Conservation (phyloP, 2,113 vertebrate species). For the Pseudolaguvia tuberculata region DNA sequence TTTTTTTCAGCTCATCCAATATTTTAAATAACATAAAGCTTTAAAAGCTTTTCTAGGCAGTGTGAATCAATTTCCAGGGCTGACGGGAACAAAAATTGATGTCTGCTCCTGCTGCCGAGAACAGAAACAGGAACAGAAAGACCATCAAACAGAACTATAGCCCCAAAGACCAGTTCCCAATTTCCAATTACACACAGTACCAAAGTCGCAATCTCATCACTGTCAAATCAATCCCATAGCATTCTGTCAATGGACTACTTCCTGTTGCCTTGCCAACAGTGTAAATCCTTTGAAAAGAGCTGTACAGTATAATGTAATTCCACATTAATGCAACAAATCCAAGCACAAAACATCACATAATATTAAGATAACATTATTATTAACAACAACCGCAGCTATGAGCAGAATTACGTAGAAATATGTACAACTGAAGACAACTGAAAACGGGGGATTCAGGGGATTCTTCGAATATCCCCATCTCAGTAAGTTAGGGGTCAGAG, state of each 20-base stretch:
- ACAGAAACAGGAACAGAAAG: constrained; percentile 6
- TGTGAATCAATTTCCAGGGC: constrained; percentile 30
- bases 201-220: not conserved
- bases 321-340: not conserved
- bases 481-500: no score
- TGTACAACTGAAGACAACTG: no score
- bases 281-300: not conserved
- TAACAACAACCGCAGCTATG: not conserved
- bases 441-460: no score
- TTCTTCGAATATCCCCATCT: no score
- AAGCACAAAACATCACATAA: not conserved
- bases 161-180: constrained; percentile 9
- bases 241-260: not conserved
- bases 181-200: constrained; percentile 16
- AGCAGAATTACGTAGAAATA: not conserved
- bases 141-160: constrained; percentile 20
- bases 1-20: constrained; percentile 13
- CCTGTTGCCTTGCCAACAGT: not conserved
- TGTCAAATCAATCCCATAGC: constrained; percentile 9
- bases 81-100: not conserved
- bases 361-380: not conserved
- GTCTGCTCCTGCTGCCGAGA: constrained; percentile 6
- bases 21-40: not conserved
- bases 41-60: constrained; percentile 31
- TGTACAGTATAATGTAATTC: not conserved